Conservation (phyloP, 1,140 invertebrate species). For the Archegozetes longisetosus region DNA sequence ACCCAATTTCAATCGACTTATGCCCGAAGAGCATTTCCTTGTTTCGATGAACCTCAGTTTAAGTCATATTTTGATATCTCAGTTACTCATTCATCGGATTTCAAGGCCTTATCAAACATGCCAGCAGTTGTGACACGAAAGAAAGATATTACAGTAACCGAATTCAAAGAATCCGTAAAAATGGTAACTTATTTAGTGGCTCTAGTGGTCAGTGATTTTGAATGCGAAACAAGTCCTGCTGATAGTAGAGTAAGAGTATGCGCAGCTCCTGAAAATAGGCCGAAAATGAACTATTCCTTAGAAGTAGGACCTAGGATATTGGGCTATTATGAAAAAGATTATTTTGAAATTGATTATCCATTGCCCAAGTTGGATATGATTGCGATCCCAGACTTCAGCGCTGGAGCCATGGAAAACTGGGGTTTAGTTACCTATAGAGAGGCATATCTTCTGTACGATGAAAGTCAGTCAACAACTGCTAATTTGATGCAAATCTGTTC, state of each 20-base stretch:
- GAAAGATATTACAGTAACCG: slow-evolving; percentile 35
- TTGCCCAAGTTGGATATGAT: slow-evolving; percentile 32
- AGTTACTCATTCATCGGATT: slow-evolving; percentile 42
- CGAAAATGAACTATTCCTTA: slow-evolving; percentile 73
- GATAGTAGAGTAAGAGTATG: slow-evolving; percentile 69
- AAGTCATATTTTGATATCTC: slow-evolving; percentile 36
- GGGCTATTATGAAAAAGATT: slow-evolving; percentile 26
- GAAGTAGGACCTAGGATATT: slow-evolving; percentile 30
- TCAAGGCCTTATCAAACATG: slow-evolving; percentile 42
- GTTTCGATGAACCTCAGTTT: slow-evolving; percentile 39
- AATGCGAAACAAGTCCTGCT: slow-evolving; percentile 64
- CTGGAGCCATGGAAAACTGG: slow-evolving; percentile 35
- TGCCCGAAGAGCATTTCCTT: slow-evolving; percentile 39
- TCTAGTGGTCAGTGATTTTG: slow-evolving; percentile 81
- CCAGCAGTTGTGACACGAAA: not conserved
- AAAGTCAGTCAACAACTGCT: slow-evolving; percentile 1
- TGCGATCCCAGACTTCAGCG: slow-evolving; percentile 70
- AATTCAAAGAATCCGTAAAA: slow-evolving; percentile 55
- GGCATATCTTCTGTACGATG: slow-evolving; percentile 2
- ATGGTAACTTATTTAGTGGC: slow-evolving; percentile 95
- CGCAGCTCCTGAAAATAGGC: slow-evolving; percentile 67
- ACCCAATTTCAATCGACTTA: slow-evolving; percentile 39
- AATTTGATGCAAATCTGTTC: slow-evolving; percentile 27
- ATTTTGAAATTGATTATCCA: slow-evolving; percentile 12
- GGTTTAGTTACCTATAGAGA: slow-evolving; percentile 17